Conservation (phyloP, 2,113 vertebrate species). For the Chinchilla lanigera region DNA sequence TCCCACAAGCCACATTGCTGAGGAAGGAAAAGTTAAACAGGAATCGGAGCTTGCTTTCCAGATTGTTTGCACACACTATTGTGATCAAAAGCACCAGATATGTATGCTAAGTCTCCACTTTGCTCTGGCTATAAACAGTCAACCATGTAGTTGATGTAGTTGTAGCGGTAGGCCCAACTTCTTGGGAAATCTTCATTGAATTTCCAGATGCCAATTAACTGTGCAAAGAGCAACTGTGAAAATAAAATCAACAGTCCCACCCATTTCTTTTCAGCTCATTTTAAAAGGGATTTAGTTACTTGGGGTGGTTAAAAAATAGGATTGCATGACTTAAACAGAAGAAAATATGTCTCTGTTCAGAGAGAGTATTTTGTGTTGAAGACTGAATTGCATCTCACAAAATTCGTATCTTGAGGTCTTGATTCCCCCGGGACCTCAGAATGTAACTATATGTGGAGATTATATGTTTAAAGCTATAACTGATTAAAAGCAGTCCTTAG, state of each 20-base stretch:
- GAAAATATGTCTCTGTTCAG: background rate
- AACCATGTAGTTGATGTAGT: slow-evolving; percentile 37
- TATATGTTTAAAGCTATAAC: background rate
- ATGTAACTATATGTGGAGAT: background rate
- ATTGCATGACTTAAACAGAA: background rate
- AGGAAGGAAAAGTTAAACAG: background rate
- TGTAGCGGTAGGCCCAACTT: slow-evolving; percentile 27
- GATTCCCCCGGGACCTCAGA: background rate
- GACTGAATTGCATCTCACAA: background rate
- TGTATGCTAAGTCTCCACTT: background rate
- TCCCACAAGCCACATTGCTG: background rate
- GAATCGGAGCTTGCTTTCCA: background rate
- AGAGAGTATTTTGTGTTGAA: background rate
- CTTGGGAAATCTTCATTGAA: slow-evolving; percentile 68
- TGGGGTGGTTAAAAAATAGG: background rate
- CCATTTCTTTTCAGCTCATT: background rate
- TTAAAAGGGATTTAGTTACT: background rate
- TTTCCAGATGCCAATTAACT: slow-evolving; percentile 58
- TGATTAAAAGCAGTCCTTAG: slow-evolving; percentile 8
- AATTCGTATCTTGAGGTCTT: background rate
- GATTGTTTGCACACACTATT: slow-evolving; percentile 40
- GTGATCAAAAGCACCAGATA: slow-evolving; percentile 54
- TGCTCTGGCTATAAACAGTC: slow-evolving; percentile 65
- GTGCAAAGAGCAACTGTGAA: slow-evolving; percentile 54
- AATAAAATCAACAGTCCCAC: background rate